phyloP scores from a whole-genome alignment of 2,797 vertebrate species.

The Monodelphis domestica region DNA sequence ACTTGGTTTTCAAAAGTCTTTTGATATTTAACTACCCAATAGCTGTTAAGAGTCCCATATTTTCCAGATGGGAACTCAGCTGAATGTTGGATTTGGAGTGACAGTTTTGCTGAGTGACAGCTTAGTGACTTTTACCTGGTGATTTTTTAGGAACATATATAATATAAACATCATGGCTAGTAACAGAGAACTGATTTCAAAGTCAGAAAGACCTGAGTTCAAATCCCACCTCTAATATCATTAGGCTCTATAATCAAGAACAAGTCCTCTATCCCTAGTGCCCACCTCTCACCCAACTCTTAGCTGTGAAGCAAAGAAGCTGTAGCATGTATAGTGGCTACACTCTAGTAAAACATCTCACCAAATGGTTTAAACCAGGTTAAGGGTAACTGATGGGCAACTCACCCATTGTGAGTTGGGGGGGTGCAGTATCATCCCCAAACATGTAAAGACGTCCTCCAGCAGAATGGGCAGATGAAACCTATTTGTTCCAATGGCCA shows the following conservation, averaged over 20 bases:
- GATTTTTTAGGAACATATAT: not conserved
- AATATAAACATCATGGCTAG: not conserved
- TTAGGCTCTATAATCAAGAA: not conserved
- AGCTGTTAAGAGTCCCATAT: not conserved
- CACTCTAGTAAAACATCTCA: no score
- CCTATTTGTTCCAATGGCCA: no score
- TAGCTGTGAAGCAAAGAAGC: no score
- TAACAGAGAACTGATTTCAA: not conserved
- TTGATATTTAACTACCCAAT: not conserved
- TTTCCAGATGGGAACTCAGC: not conserved
- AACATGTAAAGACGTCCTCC: no score
- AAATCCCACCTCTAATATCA: not conserved
- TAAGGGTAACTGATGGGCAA: no score
- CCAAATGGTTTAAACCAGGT: no score
- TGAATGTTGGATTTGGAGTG: not conserved
- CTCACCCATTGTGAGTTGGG: no score
- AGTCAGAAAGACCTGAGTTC: not conserved
- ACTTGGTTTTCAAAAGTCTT: not conserved
- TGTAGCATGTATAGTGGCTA: no score
- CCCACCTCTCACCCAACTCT: no score
- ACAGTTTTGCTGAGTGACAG: not conserved
- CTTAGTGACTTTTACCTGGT: not conserved
- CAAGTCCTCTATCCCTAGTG: not conserved
- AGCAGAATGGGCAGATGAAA: no score
- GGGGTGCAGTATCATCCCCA: no score